phyloP scores from a whole-genome alignment of 2,797 vertebrate genomes.

The Urosaurus nigricauda region DNA sequence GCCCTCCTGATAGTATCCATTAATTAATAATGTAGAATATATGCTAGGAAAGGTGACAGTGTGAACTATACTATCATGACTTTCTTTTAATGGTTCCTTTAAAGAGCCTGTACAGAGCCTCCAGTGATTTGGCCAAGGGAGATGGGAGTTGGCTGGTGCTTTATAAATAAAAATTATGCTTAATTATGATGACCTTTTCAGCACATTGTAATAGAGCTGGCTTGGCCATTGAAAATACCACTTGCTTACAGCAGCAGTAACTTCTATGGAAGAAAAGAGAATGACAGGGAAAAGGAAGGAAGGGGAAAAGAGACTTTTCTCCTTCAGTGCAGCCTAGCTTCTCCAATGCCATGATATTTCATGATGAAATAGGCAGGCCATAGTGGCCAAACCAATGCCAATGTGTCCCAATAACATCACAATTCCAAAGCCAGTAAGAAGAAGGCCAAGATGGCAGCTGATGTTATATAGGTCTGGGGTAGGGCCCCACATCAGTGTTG shows the following conservation, averaged over 20 bases:
- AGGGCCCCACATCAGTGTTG: background rate
- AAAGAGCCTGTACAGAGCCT: slow-evolving; percentile 40
- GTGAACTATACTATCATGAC: slow-evolving; percentile 33
- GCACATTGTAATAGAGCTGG: slow-evolving; percentile 24
- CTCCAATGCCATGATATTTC: background rate
- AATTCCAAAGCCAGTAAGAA: background rate
- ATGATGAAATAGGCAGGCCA: background rate
- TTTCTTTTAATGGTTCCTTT: slow-evolving; percentile 41
- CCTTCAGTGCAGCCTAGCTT: background rate
- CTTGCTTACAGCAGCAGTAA: background rate
- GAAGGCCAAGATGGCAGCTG: background rate
- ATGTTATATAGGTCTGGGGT: background rate
- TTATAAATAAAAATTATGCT: slow-evolving; percentile 47
- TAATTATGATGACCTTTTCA: slow-evolving; percentile 53
- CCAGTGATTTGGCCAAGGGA: slow-evolving; percentile 42
- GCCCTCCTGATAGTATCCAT: slow-evolving; percentile 22
- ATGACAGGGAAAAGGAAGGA: background rate
- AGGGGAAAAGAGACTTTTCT: background rate
- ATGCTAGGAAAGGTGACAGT: slow-evolving; percentile 40
- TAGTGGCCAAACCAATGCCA: background rate
- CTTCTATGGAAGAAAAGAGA: background rate
- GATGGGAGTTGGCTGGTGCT: slow-evolving; percentile 34
- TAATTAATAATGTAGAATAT: slow-evolving; percentile 43
- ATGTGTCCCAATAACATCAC: background rate
- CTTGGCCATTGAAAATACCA: slow-evolving; percentile 13